Base-by-base conservation (phyloP, 92 coral and sea anemone genomes). In the Bergia sp. region DNA sequence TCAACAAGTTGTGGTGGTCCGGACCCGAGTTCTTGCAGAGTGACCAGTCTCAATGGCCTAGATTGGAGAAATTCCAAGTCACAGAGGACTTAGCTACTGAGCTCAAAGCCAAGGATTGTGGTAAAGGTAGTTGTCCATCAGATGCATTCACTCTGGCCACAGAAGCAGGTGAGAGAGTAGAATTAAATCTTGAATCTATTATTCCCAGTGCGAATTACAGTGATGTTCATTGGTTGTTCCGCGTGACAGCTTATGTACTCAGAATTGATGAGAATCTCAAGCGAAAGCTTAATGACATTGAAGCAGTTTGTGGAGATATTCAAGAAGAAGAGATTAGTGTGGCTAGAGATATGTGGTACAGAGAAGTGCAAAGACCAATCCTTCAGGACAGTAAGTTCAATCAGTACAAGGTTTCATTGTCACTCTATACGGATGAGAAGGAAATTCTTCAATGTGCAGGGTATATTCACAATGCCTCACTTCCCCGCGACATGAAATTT, bases 231-330 rank as follows among this genome's bases (percentile, higher is more conserved):
- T 37, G 88, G 72, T 47, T 91, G 42, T 79, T 91, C 38, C 55
- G 93, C 74, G 92, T 93, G 16, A 93, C 93, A 39, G 92, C 95
- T 53, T 86, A 61, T 61, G 93, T 93, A 8, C 53, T 88, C 38
- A 86, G 86, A 57, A 88, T 88, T 58, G 53, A 83, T 44, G 80
- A n/a, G 5, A 91, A 91, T 41, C 73, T 91, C 65, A 88, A 82
- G 45, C 77, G 74, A 73, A 88, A 81, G 76, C 77, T 81, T 66
- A 23, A 39, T 13, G 75, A 88, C 38, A 37, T 65, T 43, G 73
- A 76, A 12, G 21, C 71, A 65, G 72, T 47, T 37, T n/a, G 20
- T 42, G 82, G 82, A 80, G 85, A 87, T 29, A 45, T 87, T 55
- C 47, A 91, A 77, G 67, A 88, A 65, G 85, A 88, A 67, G 91